phyloP scores from a whole-genome alignment of 2,888 invertebrate genomes.

The Nemotelus pantherinus region DNA sequence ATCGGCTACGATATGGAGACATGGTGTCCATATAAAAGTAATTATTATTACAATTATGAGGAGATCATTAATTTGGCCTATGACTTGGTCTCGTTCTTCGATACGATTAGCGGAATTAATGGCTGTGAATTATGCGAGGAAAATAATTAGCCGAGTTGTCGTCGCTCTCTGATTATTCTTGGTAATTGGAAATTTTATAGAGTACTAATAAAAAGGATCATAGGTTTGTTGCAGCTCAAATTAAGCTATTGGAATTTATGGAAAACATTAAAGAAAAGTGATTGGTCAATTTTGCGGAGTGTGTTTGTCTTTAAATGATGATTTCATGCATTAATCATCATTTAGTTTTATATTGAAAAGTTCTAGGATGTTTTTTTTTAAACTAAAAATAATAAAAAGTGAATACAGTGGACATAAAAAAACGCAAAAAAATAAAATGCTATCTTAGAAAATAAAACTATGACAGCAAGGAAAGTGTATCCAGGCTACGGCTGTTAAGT shows the following conservation, averaged over 20 bases:
- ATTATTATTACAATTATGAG: constrained; percentile 40
- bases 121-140: constrained; percentile 16
- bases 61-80: constrained; percentile 38
- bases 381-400: too few relatives aligned
- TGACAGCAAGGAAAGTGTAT: too few relatives aligned
- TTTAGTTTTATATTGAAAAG: too few relatives aligned
- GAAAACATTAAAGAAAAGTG: background rate
- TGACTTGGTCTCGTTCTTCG: constrained; percentile 26
- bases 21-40: constrained; percentile 29
- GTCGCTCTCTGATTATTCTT: background rate
- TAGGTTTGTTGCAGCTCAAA: background rate
- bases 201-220: background rate
- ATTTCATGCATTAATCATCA: too few relatives aligned
- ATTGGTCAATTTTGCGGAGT: background rate
- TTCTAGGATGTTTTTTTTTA: too few relatives aligned
- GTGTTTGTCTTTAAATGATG: too few relatives aligned
- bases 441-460: too few relatives aligned
- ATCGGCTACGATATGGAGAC: constrained; percentile 18
- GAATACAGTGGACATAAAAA: too few relatives aligned
- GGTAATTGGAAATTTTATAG: background rate
- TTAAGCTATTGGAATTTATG: background rate
- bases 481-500: too few relatives aligned
- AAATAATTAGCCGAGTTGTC: constrained; percentile 25
- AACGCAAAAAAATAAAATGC: too few relatives aligned
- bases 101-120: constrained; percentile 31